These are phyloP conservation scores for Marasmarcha lunaedactyla DNA, from an alignment of 2,888 invertebrate species.

Conservation along the genomic window DNA sequence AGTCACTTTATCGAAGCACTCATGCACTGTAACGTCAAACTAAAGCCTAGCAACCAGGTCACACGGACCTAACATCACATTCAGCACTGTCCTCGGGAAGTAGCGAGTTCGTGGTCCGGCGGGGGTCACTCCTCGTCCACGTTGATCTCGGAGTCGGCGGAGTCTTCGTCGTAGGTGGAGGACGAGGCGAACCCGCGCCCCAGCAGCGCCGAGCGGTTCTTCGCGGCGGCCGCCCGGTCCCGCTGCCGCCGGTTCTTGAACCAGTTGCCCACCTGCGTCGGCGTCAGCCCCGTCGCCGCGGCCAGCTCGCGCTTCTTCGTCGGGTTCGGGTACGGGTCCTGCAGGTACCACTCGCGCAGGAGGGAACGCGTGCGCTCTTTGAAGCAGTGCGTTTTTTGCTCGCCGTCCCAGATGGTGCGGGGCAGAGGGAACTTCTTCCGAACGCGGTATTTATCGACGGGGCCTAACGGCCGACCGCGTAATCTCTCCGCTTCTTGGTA, in stretches of 20 bases:
- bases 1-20: constrained; percentile 42
- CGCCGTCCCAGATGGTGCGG: constrained; percentile 99
- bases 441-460: constrained; percentile 85
- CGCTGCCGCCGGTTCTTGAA: constrained; percentile 98
- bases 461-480: constrained; percentile 88
- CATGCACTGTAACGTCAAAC: constrained; percentile 41
- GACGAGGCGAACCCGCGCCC: constrained; percentile 63
- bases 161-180: constrained; percentile 65
- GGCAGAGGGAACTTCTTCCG: constrained; percentile 98
- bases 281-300: constrained; percentile 94
- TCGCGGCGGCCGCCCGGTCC: constrained; percentile 95
- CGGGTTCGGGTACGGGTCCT: constrained; percentile 98
- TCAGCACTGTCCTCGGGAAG: constrained; percentile 29
- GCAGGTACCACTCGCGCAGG: constrained; percentile 97
- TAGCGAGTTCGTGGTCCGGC: constrained; percentile 3
- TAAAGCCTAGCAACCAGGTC: constrained; percentile 40
- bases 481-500: constrained; percentile 98
- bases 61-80: constrained; percentile 48
- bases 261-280: constrained; percentile 97
- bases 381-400: constrained; percentile 99
- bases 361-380: constrained; percentile 96
- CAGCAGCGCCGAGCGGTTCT: constrained; percentile 87
- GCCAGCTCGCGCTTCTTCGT: constrained; percentile 96
- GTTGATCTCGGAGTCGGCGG: constrained; percentile 64
- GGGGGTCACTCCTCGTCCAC: constrained; percentile 57